Percentiles rank a stretch among this genome's conserved stretches.
These are phyloP conservation scores for Bubo blakistoni DNA, from an alignment of 2,113 vertebrate genomes.

Conservation along the genomic window DNA sequence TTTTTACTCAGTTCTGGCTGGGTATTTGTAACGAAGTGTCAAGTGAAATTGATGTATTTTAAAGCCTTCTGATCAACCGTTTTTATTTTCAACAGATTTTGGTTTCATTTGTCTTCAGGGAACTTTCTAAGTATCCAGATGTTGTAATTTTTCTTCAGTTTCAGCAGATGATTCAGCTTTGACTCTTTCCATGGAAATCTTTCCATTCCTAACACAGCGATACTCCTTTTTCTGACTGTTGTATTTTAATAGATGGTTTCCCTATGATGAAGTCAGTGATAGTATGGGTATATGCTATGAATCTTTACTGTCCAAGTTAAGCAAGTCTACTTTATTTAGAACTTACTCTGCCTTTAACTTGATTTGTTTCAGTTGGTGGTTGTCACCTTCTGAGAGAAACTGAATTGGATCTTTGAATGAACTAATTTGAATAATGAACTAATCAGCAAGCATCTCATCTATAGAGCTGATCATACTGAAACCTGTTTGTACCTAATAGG, in stretches of 20 bases:
- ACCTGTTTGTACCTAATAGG: not conserved
- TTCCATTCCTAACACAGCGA: not conserved
- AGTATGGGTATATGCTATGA: not conserved
- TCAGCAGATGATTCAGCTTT: conserved; percentile 5
- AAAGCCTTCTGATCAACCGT: conserved; percentile 6
- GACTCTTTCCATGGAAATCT: conserved; percentile 1
- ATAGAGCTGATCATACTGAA: not conserved
- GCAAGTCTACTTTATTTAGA: not conserved
- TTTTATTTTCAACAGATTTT: conserved; percentile 20
- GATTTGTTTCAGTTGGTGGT: not conserved
- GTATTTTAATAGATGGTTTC: not conserved
- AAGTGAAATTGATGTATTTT: not conserved
- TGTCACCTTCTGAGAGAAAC: not conserved
- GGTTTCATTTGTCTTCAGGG: conserved; percentile 3
- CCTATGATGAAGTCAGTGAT: not conserved
- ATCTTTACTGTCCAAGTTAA: not conserved
- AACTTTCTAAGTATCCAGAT: conserved; percentile 13
- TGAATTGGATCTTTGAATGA: not conserved
- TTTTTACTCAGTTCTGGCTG: not conserved
- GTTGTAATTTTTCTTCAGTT: not conserved
- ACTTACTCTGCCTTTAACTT: not conserved
- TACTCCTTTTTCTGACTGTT: not conserved
- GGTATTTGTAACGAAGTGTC: not conserved
- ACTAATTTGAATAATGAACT: not conserved
- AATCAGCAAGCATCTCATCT: not conserved